Conservation (phyloP, 2,888 invertebrate genomes). For the Ellobium chinense region DNA sequence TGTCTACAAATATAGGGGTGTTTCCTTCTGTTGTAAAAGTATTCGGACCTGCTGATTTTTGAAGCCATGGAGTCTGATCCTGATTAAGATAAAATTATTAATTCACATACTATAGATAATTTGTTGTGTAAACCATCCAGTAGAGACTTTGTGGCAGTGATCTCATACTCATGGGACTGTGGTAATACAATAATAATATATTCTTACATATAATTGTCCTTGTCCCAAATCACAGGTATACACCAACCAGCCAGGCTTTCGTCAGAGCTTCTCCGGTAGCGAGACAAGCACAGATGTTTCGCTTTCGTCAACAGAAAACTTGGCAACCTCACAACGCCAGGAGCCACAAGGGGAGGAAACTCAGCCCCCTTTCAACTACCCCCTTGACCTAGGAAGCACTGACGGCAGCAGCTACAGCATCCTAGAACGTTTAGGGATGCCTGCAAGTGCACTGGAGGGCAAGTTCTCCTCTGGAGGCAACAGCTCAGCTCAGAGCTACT, state of each 20-base stretch:
- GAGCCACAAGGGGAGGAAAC: constrained; percentile 94
- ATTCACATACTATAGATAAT: too few relatives aligned
- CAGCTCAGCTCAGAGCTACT: not conserved
- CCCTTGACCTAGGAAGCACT: constrained; percentile 52
- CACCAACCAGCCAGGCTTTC: constrained; percentile 82
- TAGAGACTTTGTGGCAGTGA: too few relatives aligned
- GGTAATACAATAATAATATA: too few relatives aligned
- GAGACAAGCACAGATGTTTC: constrained; percentile 90
- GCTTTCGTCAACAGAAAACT: constrained; percentile 90
- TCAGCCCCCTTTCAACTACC: constrained; percentile 53
- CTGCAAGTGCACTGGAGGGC: constrained; percentile 52
- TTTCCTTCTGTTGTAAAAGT: too few relatives aligned
- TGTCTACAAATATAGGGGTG: too few relatives aligned
- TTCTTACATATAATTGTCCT: too few relatives aligned
- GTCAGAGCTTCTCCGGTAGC: constrained; percentile 90
- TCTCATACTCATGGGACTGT: too few relatives aligned
- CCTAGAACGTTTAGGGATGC: constrained; percentile 72
- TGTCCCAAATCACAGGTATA: not conserved
- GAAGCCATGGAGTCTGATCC: too few relatives aligned
- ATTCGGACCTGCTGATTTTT: too few relatives aligned
- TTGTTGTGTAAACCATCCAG: too few relatives aligned
- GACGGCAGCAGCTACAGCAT: constrained; percentile 78
- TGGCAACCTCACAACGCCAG: constrained; percentile 84
- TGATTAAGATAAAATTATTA: too few relatives aligned
- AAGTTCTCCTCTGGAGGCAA: constrained; percentile 9